These are phyloP conservation scores for Lobophora halterata DNA, from an alignment of 2,888 invertebrate species.

Conservation along the genomic window DNA sequence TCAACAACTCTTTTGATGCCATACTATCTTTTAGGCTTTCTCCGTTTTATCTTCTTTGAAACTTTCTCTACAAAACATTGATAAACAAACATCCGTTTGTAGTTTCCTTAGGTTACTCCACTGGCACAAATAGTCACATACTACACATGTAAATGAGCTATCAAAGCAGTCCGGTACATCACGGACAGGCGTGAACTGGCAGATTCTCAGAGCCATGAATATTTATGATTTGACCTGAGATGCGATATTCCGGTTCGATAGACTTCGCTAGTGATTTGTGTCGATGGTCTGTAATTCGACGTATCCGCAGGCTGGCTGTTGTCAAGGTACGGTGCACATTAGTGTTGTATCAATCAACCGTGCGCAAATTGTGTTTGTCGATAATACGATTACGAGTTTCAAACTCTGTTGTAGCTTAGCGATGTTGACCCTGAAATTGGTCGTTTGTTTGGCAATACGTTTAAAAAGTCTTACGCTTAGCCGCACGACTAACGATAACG, in stretches of 20 bases:
- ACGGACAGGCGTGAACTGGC: slow-evolving; percentile 13
- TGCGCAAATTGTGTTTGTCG: not conserved
- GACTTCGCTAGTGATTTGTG: slow-evolving; percentile 1
- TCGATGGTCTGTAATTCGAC: slow-evolving; percentile 25
- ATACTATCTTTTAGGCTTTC: too few species aligned
- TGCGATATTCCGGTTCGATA: slow-evolving; percentile 26
- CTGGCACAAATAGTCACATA: slow-evolving; percentile 24
- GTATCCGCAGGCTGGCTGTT: slow-evolving; percentile 37
- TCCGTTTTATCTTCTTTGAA: too few species aligned
- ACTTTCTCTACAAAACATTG: slow-evolving; percentile 1
- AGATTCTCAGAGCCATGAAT: slow-evolving; percentile 23
- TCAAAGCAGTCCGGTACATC: slow-evolving; percentile 19
- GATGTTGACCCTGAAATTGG: too few species aligned
- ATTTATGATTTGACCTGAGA: slow-evolving; percentile 28
- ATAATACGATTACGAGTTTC: slow-evolving; percentile 1
- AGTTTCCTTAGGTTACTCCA: slow-evolving; percentile 17
- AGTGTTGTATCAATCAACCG: slow-evolving; percentile 20
- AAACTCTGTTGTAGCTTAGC: too few species aligned
- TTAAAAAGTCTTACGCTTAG: too few species aligned
- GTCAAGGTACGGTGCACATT: slow-evolving; percentile 37
- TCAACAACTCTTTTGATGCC: too few species aligned
- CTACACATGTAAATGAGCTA: slow-evolving; percentile 22
- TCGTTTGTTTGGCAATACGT: too few species aligned
- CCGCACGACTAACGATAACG: too few species aligned
- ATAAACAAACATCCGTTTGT: slow-evolving; percentile 7